Conservation (phyloP, 1,140 invertebrate species). For the Nixonia krombeini region DNA sequence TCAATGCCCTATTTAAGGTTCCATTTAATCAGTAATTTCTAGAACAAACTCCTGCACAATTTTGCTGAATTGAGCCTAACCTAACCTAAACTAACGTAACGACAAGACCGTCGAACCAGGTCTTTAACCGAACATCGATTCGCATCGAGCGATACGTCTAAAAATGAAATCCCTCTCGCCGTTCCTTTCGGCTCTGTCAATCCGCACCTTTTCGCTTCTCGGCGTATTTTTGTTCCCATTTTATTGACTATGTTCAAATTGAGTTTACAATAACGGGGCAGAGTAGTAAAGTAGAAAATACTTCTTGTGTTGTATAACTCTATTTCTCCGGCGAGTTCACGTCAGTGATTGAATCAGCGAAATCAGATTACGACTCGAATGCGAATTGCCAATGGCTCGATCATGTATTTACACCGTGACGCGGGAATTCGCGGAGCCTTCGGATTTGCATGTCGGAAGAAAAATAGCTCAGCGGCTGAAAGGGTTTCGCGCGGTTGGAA, state of each 20-base stretch:
- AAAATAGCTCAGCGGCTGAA: neutral
- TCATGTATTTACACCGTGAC: neutral
- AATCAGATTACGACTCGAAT: conserved; percentile 5
- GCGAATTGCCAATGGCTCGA: neutral
- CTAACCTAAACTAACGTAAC: too few species aligned
- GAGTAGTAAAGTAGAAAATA: conserved; percentile 1
- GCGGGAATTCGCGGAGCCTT: neutral
- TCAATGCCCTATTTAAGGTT: too few species aligned
- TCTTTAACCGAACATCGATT: too few species aligned
- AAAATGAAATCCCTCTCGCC: too few species aligned
- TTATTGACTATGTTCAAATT: neutral
- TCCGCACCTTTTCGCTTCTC: neutral
- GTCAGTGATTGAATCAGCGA: conserved; percentile 2
- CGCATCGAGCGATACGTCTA: too few species aligned
- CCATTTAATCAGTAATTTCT: too few species aligned
- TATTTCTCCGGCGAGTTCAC: conserved; percentile 3
- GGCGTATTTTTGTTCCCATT: neutral
- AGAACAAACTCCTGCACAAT: too few species aligned
- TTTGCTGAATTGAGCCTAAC: too few species aligned
- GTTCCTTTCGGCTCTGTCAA: neutral
- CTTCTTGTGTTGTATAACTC: conserved; percentile 6
- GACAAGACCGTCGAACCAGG: too few species aligned
- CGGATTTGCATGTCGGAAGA: neutral
- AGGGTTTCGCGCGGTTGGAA: neutral
- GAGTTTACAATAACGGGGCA: conserved; percentile 2